A percentile compares a stretch with the other conserved stretches of the same genome.
Conservation (phyloP, 2,113 vertebrate genomes). For the Barbus barbus region DNA sequence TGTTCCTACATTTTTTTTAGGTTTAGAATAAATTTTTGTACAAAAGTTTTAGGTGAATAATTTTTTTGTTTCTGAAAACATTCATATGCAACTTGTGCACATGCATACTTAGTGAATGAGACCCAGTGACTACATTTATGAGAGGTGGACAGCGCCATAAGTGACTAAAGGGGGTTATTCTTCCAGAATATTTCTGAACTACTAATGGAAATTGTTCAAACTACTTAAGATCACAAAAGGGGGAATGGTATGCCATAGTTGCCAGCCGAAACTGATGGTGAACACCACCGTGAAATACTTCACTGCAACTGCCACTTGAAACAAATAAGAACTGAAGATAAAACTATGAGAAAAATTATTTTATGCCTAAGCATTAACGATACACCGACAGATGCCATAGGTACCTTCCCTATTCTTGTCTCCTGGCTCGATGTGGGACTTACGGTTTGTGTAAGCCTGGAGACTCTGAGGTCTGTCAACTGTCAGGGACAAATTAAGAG, state of each 20-base stretch:
- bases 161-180: background rate
- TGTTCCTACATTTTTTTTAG: background rate
- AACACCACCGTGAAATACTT: constrained; percentile 14
- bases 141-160: background rate
- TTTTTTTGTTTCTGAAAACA: background rate
- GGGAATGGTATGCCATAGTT: background rate
- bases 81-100: background rate
- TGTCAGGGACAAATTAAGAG: constrained; percentile 54
- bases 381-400: constrained; percentile 42
- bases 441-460: constrained; percentile 51
- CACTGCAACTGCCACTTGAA: constrained; percentile 4
- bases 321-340: background rate
- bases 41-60: background rate
- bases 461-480: constrained; percentile 65
- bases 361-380: background rate
- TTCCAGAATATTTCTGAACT: background rate
- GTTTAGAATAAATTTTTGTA: too few relatives aligned
- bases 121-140: background rate
- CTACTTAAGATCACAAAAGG: background rate
- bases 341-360: background rate
- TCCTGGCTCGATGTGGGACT: constrained; percentile 35
- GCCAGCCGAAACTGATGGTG: background rate
- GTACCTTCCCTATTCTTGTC: constrained; percentile 52
- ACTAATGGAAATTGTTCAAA: background rate
- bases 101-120: background rate